Evolutionary conservation across 1,140 invertebrate genomes (phyloP).

Genomic region (Leguminivora glycinivorella): DNA sequence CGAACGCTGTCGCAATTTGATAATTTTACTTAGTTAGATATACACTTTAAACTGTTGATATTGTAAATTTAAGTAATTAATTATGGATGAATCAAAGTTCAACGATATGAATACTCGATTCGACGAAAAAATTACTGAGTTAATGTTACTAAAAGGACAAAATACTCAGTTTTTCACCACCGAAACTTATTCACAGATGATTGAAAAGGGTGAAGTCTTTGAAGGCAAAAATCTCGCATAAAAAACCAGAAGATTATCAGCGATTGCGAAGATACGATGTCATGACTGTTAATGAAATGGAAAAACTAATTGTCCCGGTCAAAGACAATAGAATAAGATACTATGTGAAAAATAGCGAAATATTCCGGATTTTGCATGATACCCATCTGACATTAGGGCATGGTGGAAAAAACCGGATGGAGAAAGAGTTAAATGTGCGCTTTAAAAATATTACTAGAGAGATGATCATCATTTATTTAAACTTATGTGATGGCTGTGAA

Average conservation of each 20-base stretch:
- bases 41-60: neutral
- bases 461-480: slow-evolving; percentile 23
- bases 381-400: slow-evolving; percentile 28
- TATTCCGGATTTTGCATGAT: slow-evolving; percentile 34
- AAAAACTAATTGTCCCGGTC: slow-evolving; percentile 33
- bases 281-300: slow-evolving; percentile 30
- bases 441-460: slow-evolving; percentile 26
- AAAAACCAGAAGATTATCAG: slow-evolving; percentile 35
- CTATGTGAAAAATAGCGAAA: slow-evolving; percentile 31
- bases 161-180: slow-evolving; percentile 35
- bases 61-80: neutral
- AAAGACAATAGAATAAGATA: slow-evolving; percentile 31
- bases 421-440: slow-evolving; percentile 15
- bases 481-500: slow-evolving; percentile 18
- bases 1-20: no score
- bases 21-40: no score
- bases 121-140: slow-evolving; percentile 31
- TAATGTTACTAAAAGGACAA: slow-evolving; percentile 32
- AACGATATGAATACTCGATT: slow-evolving; percentile 30
- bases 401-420: slow-evolving; percentile 29
- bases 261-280: slow-evolving; percentile 34
- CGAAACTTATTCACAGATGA: slow-evolving; percentile 30
- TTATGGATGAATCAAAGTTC: slow-evolving; percentile 18
- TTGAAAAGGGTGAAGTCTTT: slow-evolving; percentile 32
- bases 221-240: slow-evolving; percentile 20